Evolutionary conservation across 2,888 invertebrate species (phyloP).

Genomic region (Diabrotica balteata): DNA sequence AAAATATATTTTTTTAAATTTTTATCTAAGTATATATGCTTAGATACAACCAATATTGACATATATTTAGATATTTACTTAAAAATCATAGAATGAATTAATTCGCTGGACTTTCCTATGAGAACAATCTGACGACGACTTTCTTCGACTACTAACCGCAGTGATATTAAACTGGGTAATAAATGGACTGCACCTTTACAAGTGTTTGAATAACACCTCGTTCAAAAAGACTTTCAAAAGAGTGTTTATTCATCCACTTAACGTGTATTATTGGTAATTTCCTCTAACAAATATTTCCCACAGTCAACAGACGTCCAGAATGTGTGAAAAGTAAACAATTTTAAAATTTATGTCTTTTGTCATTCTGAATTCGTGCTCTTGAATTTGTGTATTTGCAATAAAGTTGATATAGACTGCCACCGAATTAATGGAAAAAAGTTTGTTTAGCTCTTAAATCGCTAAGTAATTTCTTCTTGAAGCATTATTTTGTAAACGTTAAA

Average conservation of each 20-base stretch:
- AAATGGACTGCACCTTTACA: slow-evolving; percentile 45
- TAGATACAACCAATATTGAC: too few relatives aligned
- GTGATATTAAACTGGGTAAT: slow-evolving; percentile 34
- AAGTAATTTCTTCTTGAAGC: background rate
- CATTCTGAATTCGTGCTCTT: background rate
- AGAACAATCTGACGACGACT: background rate
- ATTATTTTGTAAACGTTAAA: too few relatives aligned
- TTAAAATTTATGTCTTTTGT: slow-evolving; percentile 8
- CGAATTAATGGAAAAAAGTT: slow-evolving; percentile 2
- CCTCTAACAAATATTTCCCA: slow-evolving; percentile 36
- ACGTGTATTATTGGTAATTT: slow-evolving; percentile 29
- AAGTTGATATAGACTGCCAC: slow-evolving; percentile 4
- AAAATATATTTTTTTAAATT: too few relatives aligned
- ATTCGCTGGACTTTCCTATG: slow-evolving; percentile 1
- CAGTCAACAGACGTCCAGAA: slow-evolving; percentile 21
- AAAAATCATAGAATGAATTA: background rate
- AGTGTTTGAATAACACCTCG: slow-evolving; percentile 50
- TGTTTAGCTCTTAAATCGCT: slow-evolving; percentile 6
- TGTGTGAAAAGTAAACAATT: slow-evolving; percentile 26
- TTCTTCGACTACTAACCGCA: background rate
- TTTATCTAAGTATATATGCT: too few relatives aligned
- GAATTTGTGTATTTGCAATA: slow-evolving; percentile 5
- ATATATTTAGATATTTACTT: too few relatives aligned
- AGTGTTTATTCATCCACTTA: slow-evolving; percentile 40
- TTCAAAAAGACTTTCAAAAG: slow-evolving; percentile 47